Conservation (phyloP, 2,797 vertebrate species). For the Diplodus sargus region DNA sequence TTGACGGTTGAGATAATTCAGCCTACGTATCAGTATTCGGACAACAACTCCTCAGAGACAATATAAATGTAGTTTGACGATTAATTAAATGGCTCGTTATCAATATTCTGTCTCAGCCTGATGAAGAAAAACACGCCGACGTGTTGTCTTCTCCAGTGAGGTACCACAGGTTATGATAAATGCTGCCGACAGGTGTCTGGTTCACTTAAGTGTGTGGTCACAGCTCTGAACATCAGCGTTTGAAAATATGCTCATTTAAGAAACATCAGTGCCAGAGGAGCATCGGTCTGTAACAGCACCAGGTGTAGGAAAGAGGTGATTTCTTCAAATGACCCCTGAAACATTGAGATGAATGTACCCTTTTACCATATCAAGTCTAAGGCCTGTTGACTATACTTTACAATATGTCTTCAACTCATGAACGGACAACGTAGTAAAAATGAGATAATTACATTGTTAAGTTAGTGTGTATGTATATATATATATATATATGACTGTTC, state of each 20-base stretch:
- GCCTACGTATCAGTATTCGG: background rate
- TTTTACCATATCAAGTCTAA: constrained; percentile 66
- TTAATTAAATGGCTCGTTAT: constrained; percentile 36
- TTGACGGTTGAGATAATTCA: constrained; percentile 8
- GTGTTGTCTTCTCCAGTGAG: constrained; percentile 49
- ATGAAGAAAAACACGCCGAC: constrained; percentile 30
- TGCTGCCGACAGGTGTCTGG: constrained; percentile 34
- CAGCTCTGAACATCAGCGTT: constrained; percentile 57
- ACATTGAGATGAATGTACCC: constrained; percentile 69
- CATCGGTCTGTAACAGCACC: constrained; percentile 78
- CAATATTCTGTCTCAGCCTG: constrained; percentile 30
- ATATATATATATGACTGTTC: constrained; percentile 34
- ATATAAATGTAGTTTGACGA: constrained; percentile 1
- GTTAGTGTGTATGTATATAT: constrained; percentile 28
- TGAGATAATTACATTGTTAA: constrained; percentile 42
- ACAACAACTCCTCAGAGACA: constrained; percentile 7
- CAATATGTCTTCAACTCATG: constrained; percentile 60
- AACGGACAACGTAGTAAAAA: constrained; percentile 35
- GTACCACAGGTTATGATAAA: constrained; percentile 61
- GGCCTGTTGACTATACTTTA: constrained; percentile 53
- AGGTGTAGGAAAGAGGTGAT: constrained; percentile 66
- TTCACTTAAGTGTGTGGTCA: constrained; percentile 59
- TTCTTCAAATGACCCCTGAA: constrained; percentile 56
- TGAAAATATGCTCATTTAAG: constrained; percentile 48
- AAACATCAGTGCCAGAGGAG: constrained; percentile 62